Evolutionary conservation across 2,888 invertebrate genomes (phyloP), one percentile per base, ranked within the genome.

Genomic region (Chloroclystis v-ata): DNA sequence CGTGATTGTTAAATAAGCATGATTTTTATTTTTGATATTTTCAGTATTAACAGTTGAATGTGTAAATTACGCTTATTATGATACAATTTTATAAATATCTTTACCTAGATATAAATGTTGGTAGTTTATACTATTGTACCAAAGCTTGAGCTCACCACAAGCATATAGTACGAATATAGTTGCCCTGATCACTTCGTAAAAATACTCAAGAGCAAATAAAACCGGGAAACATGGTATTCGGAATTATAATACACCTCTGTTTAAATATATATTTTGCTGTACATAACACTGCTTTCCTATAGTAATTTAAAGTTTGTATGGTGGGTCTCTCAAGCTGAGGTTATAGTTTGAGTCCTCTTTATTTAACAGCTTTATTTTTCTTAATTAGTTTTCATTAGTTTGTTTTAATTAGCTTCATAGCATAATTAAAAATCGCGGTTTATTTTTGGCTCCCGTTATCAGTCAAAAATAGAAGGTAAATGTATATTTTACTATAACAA

Each of bases 1-100:
- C 53, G 57, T 55, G 57, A 57, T 51, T 53, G 47, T 51, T 29
- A 47, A 47, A 41, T 11, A 13, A 49, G 54, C 54, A 54, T 57
- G 57, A n/a, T n/a, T 26, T 40, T 43, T n/a, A 37, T 33, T 10
- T 33, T 10, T 30, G 11, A 35, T 30, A 6, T 49, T 44, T 37
- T 41, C 32, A 14, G 40, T 43, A 14, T 9, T 16, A 9, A 32
- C 9, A 14, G 20, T 33, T 14, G 20, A 29, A 7, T 26, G 38
- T 40, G n/a, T 8, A 4, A 12, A 1, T 26, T 28, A 20, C 20
- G 20, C 20, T 20, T 20, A 20, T 20, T 20, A 20, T 20, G 2
- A 20, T 20, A 20, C 20, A 20, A 20, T 20, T 20, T 20, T 20
- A 5, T 2, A 20, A 20, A 20, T 5, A 20, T 4, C 2, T 5